Conservation (phyloP, 2,113 vertebrate species). For the Crotalus tigris region DNA sequence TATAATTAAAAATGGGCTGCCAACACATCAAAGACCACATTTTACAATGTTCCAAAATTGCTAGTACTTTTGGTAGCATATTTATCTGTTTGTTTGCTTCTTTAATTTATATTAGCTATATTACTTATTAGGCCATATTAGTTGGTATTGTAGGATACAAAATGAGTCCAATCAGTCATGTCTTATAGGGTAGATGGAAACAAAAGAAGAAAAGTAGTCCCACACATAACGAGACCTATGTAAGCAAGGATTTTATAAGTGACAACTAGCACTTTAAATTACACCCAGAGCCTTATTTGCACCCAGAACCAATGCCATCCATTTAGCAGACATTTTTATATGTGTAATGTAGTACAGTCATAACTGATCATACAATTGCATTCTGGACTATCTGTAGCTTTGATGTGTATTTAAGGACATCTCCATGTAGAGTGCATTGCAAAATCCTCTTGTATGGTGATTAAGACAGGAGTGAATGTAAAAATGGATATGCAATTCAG, state of each 20-base stretch:
- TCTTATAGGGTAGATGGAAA: not conserved
- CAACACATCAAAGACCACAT: slow-evolving; percentile 47
- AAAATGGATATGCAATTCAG: not conserved
- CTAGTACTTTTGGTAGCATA: slow-evolving; percentile 35
- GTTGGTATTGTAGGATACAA: not conserved
- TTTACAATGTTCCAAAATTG: slow-evolving; percentile 27
- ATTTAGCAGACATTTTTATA: not conserved
- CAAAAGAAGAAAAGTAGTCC: not conserved
- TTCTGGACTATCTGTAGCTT: not conserved
- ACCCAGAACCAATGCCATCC: not conserved
- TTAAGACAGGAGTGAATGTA: not conserved
- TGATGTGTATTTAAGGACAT: not conserved
- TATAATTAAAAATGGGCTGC: slow-evolving; percentile 44
- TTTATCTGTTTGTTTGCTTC: not conserved
- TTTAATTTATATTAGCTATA: not conserved
- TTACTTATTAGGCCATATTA: not conserved
- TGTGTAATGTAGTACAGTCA: not conserved
- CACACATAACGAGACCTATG: not conserved
- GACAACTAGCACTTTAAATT: not conserved
- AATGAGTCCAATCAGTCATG: not conserved
- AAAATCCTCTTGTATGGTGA: not conserved
- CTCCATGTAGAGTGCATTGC: not conserved
- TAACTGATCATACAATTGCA: not conserved
- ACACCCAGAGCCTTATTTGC: not conserved
- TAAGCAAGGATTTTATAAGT: not conserved